Evolutionary conservation across 2,797 vertebrate species (phyloP).

Genomic region (Sphenodon punctatus): DNA sequence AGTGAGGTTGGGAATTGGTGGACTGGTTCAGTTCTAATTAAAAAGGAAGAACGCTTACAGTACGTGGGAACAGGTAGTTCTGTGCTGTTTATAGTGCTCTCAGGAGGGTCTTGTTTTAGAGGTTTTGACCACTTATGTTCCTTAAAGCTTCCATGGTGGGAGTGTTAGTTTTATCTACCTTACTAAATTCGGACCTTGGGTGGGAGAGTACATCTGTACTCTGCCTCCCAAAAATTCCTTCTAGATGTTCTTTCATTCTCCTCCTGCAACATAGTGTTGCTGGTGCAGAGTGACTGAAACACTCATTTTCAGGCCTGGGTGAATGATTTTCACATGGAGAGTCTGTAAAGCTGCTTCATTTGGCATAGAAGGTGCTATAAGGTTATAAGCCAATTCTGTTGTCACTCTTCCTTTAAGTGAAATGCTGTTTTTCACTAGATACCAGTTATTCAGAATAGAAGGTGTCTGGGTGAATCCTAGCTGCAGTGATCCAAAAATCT

Average conservation of each 20-base stretch:
- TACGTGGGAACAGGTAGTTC: neutral
- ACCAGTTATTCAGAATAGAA: neutral
- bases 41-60: neutral
- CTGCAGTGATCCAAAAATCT: neutral
- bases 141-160: neutral
- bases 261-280: neutral
- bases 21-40: neutral
- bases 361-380: neutral
- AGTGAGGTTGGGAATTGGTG: neutral
- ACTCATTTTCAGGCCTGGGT: neutral
- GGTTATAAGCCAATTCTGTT: neutral
- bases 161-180: neutral
- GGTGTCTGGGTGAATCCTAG: neutral
- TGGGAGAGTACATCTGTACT: too few species aligned
- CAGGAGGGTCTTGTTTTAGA: neutral
- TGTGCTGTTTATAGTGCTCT: accelerated
- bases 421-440: neutral
- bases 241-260: slow-evolving; percentile 21
- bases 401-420: neutral
- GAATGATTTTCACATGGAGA: neutral
- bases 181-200: too few species aligned
- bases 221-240: too few species aligned
- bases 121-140: neutral
- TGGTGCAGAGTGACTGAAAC: neutral
- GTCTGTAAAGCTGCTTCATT: neutral